Percentiles rank a stretch among this genome's conserved stretches.
phyloP scores from a whole-genome alignment of 2,113 vertebrate genomes.

The Excalfactoria chinensis region DNA sequence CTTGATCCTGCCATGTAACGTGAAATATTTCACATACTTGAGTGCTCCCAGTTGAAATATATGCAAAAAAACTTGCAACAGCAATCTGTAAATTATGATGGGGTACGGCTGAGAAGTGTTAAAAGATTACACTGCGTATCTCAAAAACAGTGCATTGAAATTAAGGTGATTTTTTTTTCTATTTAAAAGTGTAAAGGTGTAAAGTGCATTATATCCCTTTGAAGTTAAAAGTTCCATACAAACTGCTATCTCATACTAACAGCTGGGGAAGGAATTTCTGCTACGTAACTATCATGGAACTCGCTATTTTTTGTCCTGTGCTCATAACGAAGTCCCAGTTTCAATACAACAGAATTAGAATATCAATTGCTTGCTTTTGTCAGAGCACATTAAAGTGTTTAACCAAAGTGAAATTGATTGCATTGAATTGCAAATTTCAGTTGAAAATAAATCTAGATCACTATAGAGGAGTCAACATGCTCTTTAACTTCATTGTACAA shows the following conservation, averaged over 20 bases:
- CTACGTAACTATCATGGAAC: background rate
- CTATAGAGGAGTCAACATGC: background rate
- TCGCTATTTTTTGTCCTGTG: constrained; percentile 21
- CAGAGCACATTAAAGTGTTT: constrained; percentile 62
- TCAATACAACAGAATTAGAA: constrained; percentile 61
- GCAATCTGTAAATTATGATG: background rate
- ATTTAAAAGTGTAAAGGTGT: background rate
- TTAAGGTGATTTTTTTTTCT: background rate
- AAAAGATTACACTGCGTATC: background rate
- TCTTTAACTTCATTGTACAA: constrained; percentile 1
- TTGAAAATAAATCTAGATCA: constrained; percentile 40
- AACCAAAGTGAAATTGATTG: constrained; percentile 64
- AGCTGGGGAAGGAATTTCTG: background rate
- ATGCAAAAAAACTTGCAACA: background rate
- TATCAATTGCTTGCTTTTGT: constrained; percentile 64
- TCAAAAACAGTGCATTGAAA: background rate
- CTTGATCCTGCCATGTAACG: background rate
- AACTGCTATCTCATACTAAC: background rate
- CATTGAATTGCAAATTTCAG: constrained; percentile 71
- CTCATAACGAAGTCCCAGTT: constrained; percentile 40
- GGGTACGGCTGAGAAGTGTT: background rate
- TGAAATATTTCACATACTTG: background rate
- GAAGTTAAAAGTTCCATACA: background rate
- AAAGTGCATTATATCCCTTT: background rate
- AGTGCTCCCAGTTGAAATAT: background rate